Percentiles rank a stretch among this genome's conserved stretches.
phyloP scores from a whole-genome alignment of 1,140 invertebrate species.

The Eulimnadia texana region DNA sequence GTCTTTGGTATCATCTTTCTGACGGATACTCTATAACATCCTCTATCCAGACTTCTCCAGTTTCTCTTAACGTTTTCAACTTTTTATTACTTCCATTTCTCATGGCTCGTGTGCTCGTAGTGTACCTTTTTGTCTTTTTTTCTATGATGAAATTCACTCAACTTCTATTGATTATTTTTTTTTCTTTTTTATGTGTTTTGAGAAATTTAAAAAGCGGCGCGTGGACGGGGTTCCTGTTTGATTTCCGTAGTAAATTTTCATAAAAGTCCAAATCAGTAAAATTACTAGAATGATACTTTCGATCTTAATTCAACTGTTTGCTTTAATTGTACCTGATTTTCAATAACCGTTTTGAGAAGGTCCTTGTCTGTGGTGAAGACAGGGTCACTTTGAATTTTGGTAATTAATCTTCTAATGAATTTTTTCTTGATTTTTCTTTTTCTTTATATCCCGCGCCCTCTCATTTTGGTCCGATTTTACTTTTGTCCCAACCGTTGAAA shows the following conservation, averaged over 20 bases:
- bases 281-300: no score
- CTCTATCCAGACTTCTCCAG: not conserved
- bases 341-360: constrained; percentile 21
- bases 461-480: no score
- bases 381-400: not conserved
- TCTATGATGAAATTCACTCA: not conserved
- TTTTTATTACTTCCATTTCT: not conserved
- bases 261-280: no score
- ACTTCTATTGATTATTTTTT: not conserved
- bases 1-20: no score
- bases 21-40: no score
- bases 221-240: not conserved
- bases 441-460: constrained; percentile 8
- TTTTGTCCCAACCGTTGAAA: constrained; percentile 16
- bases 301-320: not conserved
- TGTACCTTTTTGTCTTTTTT: not conserved
- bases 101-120: not conserved
- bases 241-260: not conserved
- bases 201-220: not conserved
- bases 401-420: not conserved
- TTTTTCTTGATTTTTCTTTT: constrained; percentile 7
- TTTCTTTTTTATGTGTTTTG: no score
- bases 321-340: no score
- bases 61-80: no score
- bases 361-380: constrained; percentile 15